phyloP scores from a whole-genome alignment of 2,797 vertebrate species.

The Trichosurus vulpecula region DNA sequence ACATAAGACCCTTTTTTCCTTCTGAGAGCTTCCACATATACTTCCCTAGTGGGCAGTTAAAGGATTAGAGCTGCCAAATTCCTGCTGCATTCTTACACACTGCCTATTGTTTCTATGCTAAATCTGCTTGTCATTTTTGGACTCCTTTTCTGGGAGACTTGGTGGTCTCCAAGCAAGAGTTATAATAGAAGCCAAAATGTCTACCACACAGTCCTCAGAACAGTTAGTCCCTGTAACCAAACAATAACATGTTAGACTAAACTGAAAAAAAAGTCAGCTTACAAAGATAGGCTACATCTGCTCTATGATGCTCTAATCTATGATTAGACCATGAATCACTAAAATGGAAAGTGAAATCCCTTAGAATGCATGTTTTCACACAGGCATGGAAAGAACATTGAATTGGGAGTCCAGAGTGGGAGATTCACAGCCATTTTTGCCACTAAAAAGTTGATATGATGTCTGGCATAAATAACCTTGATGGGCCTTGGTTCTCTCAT shows the following conservation, averaged over 20 bases:
- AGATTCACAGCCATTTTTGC: not conserved
- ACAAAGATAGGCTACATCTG: conserved; percentile 66
- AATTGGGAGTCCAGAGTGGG: not conserved
- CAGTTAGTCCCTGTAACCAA: conserved; percentile 75
- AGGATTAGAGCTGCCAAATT: conserved; percentile 33
- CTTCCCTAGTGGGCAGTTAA: not conserved
- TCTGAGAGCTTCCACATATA: conserved; percentile 12
- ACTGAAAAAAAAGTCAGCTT: conserved; percentile 62
- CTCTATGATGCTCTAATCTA: conserved; percentile 2
- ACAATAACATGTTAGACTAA: conserved; percentile 76
- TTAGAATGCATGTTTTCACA: conserved; percentile 45
- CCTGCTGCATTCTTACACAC: not conserved
- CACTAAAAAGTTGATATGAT: not conserved
- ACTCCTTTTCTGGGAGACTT: conserved; percentile 77
- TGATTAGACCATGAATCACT: conserved; percentile 16
- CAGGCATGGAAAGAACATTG: not conserved
- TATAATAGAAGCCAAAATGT: conserved; percentile 72
- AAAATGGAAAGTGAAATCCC: conserved; percentile 54
- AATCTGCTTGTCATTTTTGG: conserved; percentile 56
- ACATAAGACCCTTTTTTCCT: conserved; percentile 1
- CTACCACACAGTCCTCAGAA: conserved; percentile 48
- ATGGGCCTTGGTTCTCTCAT: not conserved
- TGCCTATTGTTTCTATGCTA: conserved; percentile 36
- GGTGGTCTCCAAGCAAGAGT: conserved; percentile 69
- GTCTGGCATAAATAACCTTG: not conserved